A percentile compares a stretch with the other conserved stretches of the same genome.
These are phyloP conservation scores for Ammodytes dubius DNA, from an alignment of 2,113 vertebrate species.

Conservation along the genomic window DNA sequence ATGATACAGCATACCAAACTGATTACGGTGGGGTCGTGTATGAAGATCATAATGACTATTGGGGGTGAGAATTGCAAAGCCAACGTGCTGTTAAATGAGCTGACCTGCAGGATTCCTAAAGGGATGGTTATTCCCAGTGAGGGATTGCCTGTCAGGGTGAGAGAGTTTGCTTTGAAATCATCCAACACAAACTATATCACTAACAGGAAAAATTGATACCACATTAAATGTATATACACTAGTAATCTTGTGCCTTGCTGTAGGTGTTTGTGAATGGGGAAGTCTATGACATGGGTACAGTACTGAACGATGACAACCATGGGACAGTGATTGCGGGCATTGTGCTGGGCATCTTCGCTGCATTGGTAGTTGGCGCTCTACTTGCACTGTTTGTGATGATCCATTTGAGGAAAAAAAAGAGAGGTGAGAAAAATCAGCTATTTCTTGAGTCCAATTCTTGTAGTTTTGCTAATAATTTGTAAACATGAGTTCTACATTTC, in stretches of 20 bases:
- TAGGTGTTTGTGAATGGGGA: conserved; percentile 85
- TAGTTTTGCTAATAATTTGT: not conserved
- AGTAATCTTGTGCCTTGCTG: not conserved
- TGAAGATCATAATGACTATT: conserved; percentile 90
- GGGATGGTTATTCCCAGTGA: conserved; percentile 77
- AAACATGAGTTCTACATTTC: not conserved
- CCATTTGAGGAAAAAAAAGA: conserved; percentile 81
- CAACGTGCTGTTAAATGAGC: conserved; percentile 87
- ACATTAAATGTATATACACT: not conserved
- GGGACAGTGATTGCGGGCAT: conserved; percentile 73
- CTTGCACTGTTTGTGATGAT: conserved; percentile 77
- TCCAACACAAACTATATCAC: not conserved
- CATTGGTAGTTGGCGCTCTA: conserved; percentile 78
- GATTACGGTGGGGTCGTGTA: conserved; percentile 82
- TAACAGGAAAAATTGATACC: not conserved
- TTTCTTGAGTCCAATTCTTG: not conserved
- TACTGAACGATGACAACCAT: conserved; percentile 69
- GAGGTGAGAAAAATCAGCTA: conserved; percentile 76
- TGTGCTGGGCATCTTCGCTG: conserved; percentile 82
- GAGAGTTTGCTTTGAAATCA: conserved; percentile 5
- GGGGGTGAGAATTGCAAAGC: conserved; percentile 86
- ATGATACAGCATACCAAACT: conserved; percentile 88
- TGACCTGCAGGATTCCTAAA: conserved; percentile 89
- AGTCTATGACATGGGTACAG: conserved; percentile 83
- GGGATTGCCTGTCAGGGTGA: conserved; percentile 86